phyloP scores from a whole-genome alignment of 2,113 vertebrate genomes.

The Actenoides hombroni region DNA sequence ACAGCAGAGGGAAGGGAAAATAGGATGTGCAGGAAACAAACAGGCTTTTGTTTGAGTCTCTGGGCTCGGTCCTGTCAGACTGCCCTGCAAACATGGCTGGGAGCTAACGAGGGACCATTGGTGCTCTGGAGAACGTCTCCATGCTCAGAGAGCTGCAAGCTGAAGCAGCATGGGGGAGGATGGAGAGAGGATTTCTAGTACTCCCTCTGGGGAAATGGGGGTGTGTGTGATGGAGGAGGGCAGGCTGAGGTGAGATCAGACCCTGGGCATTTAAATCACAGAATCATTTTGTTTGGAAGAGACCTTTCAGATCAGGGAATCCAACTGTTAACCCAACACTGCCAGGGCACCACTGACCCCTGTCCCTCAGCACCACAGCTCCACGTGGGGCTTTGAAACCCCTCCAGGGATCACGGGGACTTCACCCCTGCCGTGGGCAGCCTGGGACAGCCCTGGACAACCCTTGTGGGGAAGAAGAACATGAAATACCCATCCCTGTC shows the following conservation, averaged over 20 bases:
- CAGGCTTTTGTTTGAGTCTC: not conserved
- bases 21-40: not conserved
- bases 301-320: not conserved
- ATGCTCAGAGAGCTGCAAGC: accelerated
- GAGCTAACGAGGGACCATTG: accelerated
- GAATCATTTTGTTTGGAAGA: not conserved
- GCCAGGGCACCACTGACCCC: not conserved
- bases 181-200: not conserved
- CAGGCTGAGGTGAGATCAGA: not conserved
- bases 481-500: too few relatives aligned
- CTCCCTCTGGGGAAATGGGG: not conserved
- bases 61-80: not conserved
- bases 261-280: not conserved
- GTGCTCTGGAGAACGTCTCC: accelerated
- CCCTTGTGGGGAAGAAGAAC: too few relatives aligned
- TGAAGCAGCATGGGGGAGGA: not conserved
- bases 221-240: not conserved
- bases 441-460: too few relatives aligned
- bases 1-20: not conserved
- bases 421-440: too few relatives aligned
- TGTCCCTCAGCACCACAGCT: too few relatives aligned
- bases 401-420: too few relatives aligned
- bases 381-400: too few relatives aligned
- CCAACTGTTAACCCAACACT: not conserved
- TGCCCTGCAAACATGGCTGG: not conserved